Conservation (phyloP, 53 echinoderm and acorn worm species). For the Astropecten irregularis region DNA sequence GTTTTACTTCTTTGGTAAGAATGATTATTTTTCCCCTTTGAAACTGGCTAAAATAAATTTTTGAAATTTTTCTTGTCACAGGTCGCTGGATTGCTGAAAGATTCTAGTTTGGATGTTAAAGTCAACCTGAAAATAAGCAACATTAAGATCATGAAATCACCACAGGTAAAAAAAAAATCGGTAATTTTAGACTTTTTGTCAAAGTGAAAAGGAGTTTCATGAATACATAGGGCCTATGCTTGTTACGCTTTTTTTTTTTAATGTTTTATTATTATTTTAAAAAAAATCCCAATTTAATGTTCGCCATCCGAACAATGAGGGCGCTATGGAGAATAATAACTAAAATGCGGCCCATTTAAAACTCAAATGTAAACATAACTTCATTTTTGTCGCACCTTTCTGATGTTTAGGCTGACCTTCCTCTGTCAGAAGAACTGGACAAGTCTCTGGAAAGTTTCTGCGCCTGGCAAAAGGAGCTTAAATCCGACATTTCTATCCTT, state of each 20-base stretch:
- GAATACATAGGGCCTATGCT: no score
- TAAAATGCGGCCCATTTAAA: background rate
- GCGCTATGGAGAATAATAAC: background rate
- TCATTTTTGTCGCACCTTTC: background rate
- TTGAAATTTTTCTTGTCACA: no score
- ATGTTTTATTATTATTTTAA: no score
- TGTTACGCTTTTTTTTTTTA: no score
- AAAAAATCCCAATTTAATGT: no score
- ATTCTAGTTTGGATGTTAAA: constrained; percentile 59
- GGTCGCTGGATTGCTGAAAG: constrained; percentile 78
- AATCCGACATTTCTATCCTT: constrained; percentile 76
- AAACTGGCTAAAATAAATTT: no score
- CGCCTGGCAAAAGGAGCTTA: constrained; percentile 68
- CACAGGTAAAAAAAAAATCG: constrained; percentile 69
- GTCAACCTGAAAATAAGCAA: constrained; percentile 64
- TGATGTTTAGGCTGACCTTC: constrained; percentile 53
- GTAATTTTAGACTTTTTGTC: no score
- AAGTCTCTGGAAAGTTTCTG: constrained; percentile 76
- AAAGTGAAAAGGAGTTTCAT: no score
- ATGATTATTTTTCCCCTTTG: no score
- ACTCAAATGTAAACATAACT: no score
- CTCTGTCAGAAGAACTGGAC: constrained; percentile 69
- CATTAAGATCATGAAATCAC: constrained; percentile 69
- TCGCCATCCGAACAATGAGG: no score
- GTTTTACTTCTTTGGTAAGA: no score